Evolutionary conservation across 2,888 invertebrate species (phyloP), one percentile per base, ranked within the genome.

Genomic region (Chouioia cunea): DNA sequence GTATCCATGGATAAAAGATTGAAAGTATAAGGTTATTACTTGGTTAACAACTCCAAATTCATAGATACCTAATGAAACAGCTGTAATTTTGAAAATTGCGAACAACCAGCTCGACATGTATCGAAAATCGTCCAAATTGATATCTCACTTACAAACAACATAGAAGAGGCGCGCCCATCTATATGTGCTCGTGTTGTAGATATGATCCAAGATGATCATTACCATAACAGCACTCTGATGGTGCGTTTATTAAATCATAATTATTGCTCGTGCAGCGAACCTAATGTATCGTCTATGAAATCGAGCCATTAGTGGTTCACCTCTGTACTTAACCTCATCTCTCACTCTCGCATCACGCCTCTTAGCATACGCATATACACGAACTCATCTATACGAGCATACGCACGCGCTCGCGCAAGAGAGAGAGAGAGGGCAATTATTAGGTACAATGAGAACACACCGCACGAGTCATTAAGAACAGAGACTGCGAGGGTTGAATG

Each of bases 261-360:
- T 70, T 65, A 48, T 65, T 60, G n/a, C 16, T 47, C 64, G 10
- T n/a, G 15, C 48, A 4, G 12, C 6, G 43, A 46, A 12, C 16
- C 52, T 58, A 16, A 58, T 36, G 53, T 43, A 59, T 47, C 53
- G 64, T 8, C 46, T 57, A 18, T 16, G 63, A 57, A 57, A 54
- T 70, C 63, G 50, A 48, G 23, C 54, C 50, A 54, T 56, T 54
- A 56, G n/a, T n/a, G 47, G 53, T 44, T 71, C 70, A 71, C 64
- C 71, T 71, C 66, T 73, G 69, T 73, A 69, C 75, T 76, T 75
- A 77, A 78, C 77, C 76, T 74, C 71, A 72, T 73, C 59, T 52
- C 75, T 74, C 75, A 67, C 20, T 6, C 75, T 74, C 75, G 69
- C 22, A 68, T 71, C 75, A 71, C 71, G 68, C 74, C 71, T 75